These are phyloP conservation scores for Andrena camellia DNA, from an alignment of 2,888 invertebrate species.

Conservation along the genomic window DNA sequence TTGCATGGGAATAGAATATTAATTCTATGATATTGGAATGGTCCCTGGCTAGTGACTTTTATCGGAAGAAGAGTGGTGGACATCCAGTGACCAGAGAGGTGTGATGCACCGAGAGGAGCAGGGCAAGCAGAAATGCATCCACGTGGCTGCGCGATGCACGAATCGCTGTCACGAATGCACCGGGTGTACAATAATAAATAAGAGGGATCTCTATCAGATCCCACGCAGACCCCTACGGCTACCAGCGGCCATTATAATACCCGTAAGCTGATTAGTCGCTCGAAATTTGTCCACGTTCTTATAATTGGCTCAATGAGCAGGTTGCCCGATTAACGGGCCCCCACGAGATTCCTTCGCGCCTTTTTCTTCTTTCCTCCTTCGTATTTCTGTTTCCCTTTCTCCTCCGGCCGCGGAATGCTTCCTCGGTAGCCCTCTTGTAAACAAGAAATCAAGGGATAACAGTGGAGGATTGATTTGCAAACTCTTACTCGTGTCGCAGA, in stretches of 20 bases:
- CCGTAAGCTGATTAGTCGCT: constrained; percentile 83
- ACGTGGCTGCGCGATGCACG: constrained; percentile 49
- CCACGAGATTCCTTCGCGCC: constrained; percentile 38
- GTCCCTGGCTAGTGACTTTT: no score
- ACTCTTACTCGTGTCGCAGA: background rate
- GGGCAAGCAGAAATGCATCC: constrained; percentile 40
- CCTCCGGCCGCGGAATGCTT: background rate
- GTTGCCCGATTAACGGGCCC: constrained; percentile 74
- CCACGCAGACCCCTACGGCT: constrained; percentile 79
- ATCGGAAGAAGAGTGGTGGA: no score
- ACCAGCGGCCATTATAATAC: constrained; percentile 78
- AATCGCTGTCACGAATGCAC: constrained; percentile 64
- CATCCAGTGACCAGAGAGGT: no score
- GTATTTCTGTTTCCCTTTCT: background rate
- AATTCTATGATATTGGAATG: no score
- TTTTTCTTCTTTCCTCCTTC: constrained; percentile 23
- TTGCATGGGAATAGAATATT: constrained; percentile 28
- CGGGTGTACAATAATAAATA: constrained; percentile 80
- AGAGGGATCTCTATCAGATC: constrained; percentile 82
- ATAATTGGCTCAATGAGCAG: constrained; percentile 81
- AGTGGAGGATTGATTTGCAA: background rate
- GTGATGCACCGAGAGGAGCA: background rate
- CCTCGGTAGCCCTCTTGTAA: background rate
- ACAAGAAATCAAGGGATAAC: background rate
- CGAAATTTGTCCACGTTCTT: constrained; percentile 83